phyloP scores from a whole-genome alignment of 2,888 invertebrate species.

The Micropterix aruncella region DNA sequence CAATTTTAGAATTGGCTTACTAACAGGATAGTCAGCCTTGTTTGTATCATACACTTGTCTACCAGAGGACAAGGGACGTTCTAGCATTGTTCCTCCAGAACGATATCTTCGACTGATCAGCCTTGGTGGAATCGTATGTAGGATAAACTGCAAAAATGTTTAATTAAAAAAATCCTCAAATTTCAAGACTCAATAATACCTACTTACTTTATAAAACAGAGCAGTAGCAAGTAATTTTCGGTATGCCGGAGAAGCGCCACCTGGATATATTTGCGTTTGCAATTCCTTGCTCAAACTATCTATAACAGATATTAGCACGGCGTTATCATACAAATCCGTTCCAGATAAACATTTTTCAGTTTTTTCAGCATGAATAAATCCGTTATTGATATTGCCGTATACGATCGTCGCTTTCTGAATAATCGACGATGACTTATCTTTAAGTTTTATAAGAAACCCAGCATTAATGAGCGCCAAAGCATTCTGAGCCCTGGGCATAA shows the following conservation, averaged over 20 bases:
- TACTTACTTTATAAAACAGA: conserved; percentile 80
- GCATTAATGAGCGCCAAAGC: conserved; percentile 67
- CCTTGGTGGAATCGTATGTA: no score
- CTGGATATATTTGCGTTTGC: conserved; percentile 43
- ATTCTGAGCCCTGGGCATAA: conserved; percentile 62
- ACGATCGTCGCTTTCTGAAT: conserved; percentile 41
- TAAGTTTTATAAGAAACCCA: conserved; percentile 47
- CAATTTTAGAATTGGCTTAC: no score
- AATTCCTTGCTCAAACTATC: conserved; percentile 42
- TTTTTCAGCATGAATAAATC: conserved; percentile 38
- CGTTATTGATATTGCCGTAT: conserved; percentile 47
- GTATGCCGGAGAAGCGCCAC: conserved; percentile 54
- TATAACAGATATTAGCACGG: conserved; percentile 34
- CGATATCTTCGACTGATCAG: no score
- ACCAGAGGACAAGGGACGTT: no score
- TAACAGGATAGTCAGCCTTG: no score
- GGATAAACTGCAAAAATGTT: no score
- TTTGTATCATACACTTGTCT: no score
- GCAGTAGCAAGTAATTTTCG: conserved; percentile 56
- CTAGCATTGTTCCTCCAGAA: no score
- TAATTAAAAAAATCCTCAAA: no score
- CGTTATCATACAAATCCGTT: conserved; percentile 25
- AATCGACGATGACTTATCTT: conserved; percentile 20
- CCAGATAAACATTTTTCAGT: conserved; percentile 38
- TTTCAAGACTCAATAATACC: no score